Base-by-base conservation (phyloP, 2,888 invertebrate genomes). In the Leptothorax acervorum region DNA sequence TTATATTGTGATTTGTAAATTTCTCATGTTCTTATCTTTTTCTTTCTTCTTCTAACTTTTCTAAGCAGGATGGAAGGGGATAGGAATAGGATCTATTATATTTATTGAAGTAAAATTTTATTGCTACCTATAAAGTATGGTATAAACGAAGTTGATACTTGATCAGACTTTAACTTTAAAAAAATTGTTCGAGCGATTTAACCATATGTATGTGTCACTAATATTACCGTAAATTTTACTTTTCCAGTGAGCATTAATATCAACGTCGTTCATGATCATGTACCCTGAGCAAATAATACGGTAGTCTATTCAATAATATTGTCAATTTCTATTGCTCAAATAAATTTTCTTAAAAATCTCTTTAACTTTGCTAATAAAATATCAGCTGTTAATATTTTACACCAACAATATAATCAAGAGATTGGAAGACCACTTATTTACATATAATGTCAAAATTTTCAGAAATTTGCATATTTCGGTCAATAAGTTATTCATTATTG, bases 11-110 rank as follows among this genome's bases (percentile, higher is more conserved):
- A 85, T 84, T 83, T 87, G 53, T 82, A 82, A 75, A 74, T 81
- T 83, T 78, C 86, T 88, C 84, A 84, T 88, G 68, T 90, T 88
- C 75, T 86, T 83, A 90, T 89, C 76, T 85, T 86, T 86, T 79
- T 86, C 70, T 68, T 88, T 89, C 74, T 85, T 87, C 83, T 85
- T 88, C 83, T 90, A 92, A 92, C 91, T 92, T 93, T 91, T 93
- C 91, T 92, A 93, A 93, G 92, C 92, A 89, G 93, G 93, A 93
- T 91, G 92, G 93, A 93, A 87, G 84, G 89, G 93, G 89, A 92
- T 83, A 88, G 92, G 91, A 90, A 0, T 78, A 91, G 92, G 93
- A 92, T 90, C 85, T 88, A 92, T 93, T 90, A 91, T 90, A 89
- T 92, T 91, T 86, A 78, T 86, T 88, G 86, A 92, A 87, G 87